phyloP scores from a whole-genome alignment of 2,113 vertebrate genomes.

The Pangasianodon hypophthalmus region DNA sequence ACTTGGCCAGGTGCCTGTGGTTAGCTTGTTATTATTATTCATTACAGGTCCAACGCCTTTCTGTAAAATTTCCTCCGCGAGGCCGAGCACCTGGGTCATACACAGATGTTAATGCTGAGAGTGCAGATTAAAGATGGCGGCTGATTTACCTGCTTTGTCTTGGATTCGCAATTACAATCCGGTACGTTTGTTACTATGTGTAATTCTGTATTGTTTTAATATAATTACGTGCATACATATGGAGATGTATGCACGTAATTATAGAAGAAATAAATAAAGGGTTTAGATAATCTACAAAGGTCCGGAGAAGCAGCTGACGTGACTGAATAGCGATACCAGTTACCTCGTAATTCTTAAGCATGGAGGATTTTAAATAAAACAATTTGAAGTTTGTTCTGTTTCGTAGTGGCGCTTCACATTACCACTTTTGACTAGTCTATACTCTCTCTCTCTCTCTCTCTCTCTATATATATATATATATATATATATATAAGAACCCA shows the following conservation, averaged over 20 bases:
- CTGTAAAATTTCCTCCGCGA: slow-evolving; percentile 48
- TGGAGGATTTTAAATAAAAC: not conserved
- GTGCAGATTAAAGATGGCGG: slow-evolving; percentile 12
- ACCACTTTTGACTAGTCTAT: too few species aligned
- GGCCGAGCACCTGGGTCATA: slow-evolving; percentile 56
- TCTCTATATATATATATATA: too few species aligned
- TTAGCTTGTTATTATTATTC: slow-evolving; percentile 67
- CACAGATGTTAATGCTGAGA: slow-evolving; percentile 35
- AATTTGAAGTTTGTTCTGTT: not conserved
- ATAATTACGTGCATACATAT: not conserved
- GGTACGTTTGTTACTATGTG: too few species aligned
- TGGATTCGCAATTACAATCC: not conserved
- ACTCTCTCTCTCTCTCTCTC: too few species aligned
- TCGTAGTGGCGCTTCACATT: too few species aligned
- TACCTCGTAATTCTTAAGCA: not conserved
- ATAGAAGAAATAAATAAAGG: not conserved
- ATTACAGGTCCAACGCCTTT: slow-evolving; percentile 58
- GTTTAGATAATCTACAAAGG: not conserved
- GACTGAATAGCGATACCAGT: not conserved
- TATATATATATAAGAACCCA: too few species aligned
- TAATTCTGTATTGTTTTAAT: not conserved
- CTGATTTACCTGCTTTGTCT: slow-evolving; percentile 37
- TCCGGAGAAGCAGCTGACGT: not conserved
- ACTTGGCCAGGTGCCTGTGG: slow-evolving; percentile 79
- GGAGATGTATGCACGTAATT: too few species aligned